Evolutionary conservation across 2,113 vertebrate genomes (phyloP).

Genomic region (Crotalus horridus): DNA sequence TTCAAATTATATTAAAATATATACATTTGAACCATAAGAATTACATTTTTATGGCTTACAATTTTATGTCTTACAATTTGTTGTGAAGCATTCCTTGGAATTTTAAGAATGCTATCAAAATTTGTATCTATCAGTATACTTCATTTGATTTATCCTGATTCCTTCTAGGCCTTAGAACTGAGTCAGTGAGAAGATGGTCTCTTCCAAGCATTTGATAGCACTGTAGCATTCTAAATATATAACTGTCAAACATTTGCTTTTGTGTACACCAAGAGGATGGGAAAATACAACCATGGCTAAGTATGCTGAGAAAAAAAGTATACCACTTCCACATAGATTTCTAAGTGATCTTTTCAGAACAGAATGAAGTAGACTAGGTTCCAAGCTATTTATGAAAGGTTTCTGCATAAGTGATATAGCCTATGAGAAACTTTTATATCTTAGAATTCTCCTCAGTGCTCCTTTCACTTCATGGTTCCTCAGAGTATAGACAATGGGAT

Average conservation of each 20-base stretch:
- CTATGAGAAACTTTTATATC: background rate
- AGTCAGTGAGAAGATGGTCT: too few species aligned
- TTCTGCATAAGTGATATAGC: background rate
- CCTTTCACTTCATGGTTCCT: slow-evolving; percentile 38
- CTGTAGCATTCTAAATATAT: background rate
- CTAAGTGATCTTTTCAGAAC: background rate
- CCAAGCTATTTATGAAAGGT: background rate
- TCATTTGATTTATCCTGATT: too few species aligned
- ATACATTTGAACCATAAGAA: too few species aligned
- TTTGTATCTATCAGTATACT: too few species aligned
- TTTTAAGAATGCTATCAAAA: too few species aligned
- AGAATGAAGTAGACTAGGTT: background rate
- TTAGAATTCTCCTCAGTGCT: slow-evolving; percentile 17
- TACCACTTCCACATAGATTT: background rate
- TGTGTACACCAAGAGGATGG: background rate
- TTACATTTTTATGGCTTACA: too few species aligned
- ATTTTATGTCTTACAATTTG: too few species aligned
- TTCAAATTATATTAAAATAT: too few species aligned
- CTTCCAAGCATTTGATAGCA: too few species aligned
- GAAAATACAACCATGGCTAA: background rate
- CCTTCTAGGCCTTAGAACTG: too few species aligned
- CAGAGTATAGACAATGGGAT: slow-evolving; percentile 39
- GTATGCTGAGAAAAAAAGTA: background rate
- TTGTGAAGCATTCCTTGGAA: too few species aligned
- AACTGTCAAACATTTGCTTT: background rate